These are phyloP conservation scores for Rhagoletis pomonella DNA, from an alignment of 1,140 invertebrate genomes.

Conservation along the genomic window DNA sequence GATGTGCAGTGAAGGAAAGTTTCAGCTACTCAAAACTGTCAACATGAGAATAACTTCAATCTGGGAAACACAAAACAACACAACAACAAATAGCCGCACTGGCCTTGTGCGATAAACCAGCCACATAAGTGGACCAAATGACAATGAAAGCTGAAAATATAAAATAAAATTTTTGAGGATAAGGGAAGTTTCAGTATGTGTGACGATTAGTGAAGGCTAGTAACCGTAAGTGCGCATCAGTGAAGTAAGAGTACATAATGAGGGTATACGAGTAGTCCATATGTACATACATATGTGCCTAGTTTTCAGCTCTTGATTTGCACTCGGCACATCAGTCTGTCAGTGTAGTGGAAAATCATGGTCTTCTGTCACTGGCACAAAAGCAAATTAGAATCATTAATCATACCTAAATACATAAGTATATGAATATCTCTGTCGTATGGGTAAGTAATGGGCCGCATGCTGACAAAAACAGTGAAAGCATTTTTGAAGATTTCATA, in stretches of 20 bases:
- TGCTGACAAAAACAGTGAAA: slow-evolving; percentile 51
- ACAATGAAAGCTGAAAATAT: background rate
- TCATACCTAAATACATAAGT: background rate
- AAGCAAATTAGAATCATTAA: slow-evolving; percentile 40
- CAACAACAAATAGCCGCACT: background rate
- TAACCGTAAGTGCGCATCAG: background rate
- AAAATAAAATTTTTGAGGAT: background rate
- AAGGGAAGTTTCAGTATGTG: background rate
- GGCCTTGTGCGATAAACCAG: background rate
- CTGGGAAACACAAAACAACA: background rate
- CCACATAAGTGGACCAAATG: background rate
- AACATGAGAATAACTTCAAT: background rate
- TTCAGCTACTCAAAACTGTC: background rate
- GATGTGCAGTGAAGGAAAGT: background rate
- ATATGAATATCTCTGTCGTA: slow-evolving; percentile 1
- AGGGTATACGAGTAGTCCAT: background rate
- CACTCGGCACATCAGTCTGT: background rate
- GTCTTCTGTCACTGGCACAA: slow-evolving; percentile 35
- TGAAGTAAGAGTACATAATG: background rate
- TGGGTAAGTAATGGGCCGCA: slow-evolving; percentile 28
- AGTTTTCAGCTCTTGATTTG: background rate
- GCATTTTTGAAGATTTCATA: slow-evolving; percentile 3
- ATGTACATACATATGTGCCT: background rate
- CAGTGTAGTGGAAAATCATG: slow-evolving; percentile 17
- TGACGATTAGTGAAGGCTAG: background rate